Percentiles rank a stretch among this genome's conserved stretches.
phyloP scores from a whole-genome alignment of 2,888 invertebrate genomes.

The Drosophila lacicola region DNA sequence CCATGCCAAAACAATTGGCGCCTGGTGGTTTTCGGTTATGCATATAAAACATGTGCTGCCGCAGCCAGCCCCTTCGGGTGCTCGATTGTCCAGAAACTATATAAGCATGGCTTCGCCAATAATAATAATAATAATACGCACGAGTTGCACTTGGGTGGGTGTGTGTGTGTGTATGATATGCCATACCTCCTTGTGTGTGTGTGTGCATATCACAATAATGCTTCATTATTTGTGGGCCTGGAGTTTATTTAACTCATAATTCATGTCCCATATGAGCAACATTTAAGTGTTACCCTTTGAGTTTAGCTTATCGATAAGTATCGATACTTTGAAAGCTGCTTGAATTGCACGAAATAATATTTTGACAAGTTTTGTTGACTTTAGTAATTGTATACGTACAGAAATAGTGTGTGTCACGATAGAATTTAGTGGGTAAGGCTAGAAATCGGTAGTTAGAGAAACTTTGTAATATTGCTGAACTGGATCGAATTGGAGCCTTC shows the following conservation, averaged over 20 bases:
- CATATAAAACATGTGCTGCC: slow-evolving; percentile 36
- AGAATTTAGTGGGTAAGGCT: too few relatives aligned
- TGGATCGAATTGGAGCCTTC: too few relatives aligned
- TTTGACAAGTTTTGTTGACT: too few relatives aligned
- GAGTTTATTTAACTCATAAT: slow-evolving; percentile 23
- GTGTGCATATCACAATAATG: slow-evolving; percentile 7
- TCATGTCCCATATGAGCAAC: slow-evolving; percentile 18
- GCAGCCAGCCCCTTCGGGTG: slow-evolving; percentile 3
- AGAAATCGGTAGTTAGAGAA: slow-evolving; percentile 2
- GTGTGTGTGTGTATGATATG: slow-evolving; percentile 8
- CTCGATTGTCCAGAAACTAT: slow-evolving; percentile 16
- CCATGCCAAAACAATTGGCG: slow-evolving; percentile 20
- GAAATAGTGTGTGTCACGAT: too few relatives aligned
- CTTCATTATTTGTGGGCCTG: slow-evolving; percentile 30
- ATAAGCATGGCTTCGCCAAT: slow-evolving; percentile 40
- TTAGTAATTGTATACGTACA: too few relatives aligned
- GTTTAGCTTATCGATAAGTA: neutral
- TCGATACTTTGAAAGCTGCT: neutral
- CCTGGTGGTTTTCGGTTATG: slow-evolving; percentile 38
- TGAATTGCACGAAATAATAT: neutral
- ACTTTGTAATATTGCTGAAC: neutral
- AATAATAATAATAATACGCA: slow-evolving; percentile 29
- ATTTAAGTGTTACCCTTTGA: slow-evolving; percentile 1
- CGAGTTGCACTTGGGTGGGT: neutral
- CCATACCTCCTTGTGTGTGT: neutral